A percentile compares a stretch with the other conserved stretches of the same genome.
These are phyloP conservation scores for Nebria salina DNA, from an alignment of 2,888 invertebrate species.

Conservation along the genomic window DNA sequence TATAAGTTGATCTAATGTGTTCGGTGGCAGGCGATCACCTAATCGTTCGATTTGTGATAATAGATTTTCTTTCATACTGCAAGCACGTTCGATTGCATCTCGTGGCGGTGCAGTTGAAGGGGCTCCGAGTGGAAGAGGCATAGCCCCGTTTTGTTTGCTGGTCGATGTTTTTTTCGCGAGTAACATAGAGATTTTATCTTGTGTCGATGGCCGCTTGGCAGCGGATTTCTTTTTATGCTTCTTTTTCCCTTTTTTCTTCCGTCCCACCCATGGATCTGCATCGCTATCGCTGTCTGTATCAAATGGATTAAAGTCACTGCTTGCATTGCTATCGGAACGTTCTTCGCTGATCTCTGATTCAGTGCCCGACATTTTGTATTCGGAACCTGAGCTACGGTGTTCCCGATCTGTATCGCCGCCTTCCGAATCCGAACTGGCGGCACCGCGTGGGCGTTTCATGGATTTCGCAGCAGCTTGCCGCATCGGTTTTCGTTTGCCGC, in stretches of 20 bases:
- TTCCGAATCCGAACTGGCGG: slow-evolving; percentile 67
- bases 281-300: slow-evolving; percentile 85
- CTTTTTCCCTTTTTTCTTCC: slow-evolving; percentile 67
- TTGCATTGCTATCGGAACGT: slow-evolving; percentile 69
- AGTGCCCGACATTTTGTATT: slow-evolving; percentile 61
- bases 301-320: slow-evolving; percentile 93
- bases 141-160: slow-evolving; percentile 60
- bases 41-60: slow-evolving; percentile 85
- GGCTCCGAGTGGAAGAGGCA: slow-evolving; percentile 46
- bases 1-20: slow-evolving; percentile 97
- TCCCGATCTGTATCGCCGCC: slow-evolving; percentile 72
- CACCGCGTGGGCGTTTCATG: slow-evolving; percentile 67
- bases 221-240: slow-evolving; percentile 65
- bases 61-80: slow-evolving; percentile 92
- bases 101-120: slow-evolving; percentile 72
- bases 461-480: slow-evolving; percentile 70
- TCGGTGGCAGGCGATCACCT: slow-evolving; percentile 90
- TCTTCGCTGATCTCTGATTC: slow-evolving; percentile 67
- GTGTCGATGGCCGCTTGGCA: slow-evolving; percentile 74
- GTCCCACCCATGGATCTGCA: slow-evolving; percentile 69
- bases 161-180: slow-evolving; percentile 61
- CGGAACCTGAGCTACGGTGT: slow-evolving; percentile 64
- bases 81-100: slow-evolving; percentile 88
- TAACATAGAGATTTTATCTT: slow-evolving; percentile 82
- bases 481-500: slow-evolving; percentile 69